Evolutionary conservation across 2,113 vertebrate species (phyloP), one percentile per base, ranked within the genome.

Genomic region (Nestor notabilis): DNA sequence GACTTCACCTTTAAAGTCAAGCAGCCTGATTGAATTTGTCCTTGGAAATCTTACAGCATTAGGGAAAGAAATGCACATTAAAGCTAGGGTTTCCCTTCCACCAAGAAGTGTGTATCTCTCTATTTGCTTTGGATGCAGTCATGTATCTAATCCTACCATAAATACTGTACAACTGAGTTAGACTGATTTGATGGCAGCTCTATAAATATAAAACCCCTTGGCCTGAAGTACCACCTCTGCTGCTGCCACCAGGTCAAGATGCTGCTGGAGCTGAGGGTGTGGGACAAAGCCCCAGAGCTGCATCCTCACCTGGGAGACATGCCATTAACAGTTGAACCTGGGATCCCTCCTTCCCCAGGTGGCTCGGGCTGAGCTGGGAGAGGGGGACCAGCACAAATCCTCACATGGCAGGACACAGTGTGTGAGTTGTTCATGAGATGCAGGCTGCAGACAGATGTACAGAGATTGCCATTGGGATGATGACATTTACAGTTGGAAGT

Each of bases 401-500:
- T 68, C 31, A 10, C 5, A 3, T n/a, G 41, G 55, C 56, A 87
- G 63, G 33, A 63, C 50, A 74, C 2, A 58, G 41, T 52, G 50
- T 44, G 25, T 0, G 7, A 85, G 72, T 8, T 81, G 55, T 69
- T 94, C n/a, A 44, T 81, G 75, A 78, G 80, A 77, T 7, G 52
- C 77, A 80, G 68, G 37, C 78, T 37, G 77, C 89, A 85, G 65
- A 41, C 79, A 94, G 78, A 91, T 41, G 55, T 37, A 76, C 92
- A 60, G 41, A 55, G 79, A 91, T 80, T 89, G 87, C 87, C 89
- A 29, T 3, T 28, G 84, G 76, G 89, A 63, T 39, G 74, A 9
- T 96, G 91, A 91, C 95, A 96, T 96, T 96, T 92, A 13, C 50
- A 75, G 83, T 31, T 89, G 92, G 83, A 95, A 87, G 85, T n/a